These are phyloP conservation scores for Marisa cornuarietis DNA, from an alignment of 1,140 invertebrate genomes.

Conservation along the genomic window DNA sequence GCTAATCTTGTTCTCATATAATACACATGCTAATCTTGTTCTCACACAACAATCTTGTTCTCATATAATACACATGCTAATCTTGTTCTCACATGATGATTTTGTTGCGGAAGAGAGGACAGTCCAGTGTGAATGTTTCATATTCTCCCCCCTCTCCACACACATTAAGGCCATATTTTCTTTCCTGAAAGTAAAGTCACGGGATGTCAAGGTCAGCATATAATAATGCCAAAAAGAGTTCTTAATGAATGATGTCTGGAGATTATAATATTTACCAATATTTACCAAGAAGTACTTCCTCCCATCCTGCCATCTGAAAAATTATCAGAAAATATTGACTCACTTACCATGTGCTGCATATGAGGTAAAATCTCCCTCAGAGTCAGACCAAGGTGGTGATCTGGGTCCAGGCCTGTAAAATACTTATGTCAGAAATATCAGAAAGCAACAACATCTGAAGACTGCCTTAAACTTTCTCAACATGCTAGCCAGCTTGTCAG, in stretches of 20 bases:
- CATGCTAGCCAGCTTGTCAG: too few relatives aligned
- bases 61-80: neutral
- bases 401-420: conserved; percentile 76
- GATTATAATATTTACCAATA: too few relatives aligned
- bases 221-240: too few relatives aligned
- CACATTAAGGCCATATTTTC: conserved; percentile 95
- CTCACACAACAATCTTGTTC: too few relatives aligned
- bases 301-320: neutral
- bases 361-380: conserved; percentile 86
- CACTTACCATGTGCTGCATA: conserved; percentile 81
- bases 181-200: conserved; percentile 72
- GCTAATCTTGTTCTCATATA: too few relatives aligned
- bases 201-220: neutral
- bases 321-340: neutral
- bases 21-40: too few relatives aligned
- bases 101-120: conserved; percentile 89
- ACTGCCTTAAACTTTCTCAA: too few relatives aligned
- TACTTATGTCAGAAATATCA: conserved; percentile 15
- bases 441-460: too few relatives aligned
- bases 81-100: conserved; percentile 84
- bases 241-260: too few relatives aligned
- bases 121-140: conserved; percentile 97
- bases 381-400: conserved; percentile 87
- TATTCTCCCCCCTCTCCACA: conserved; percentile 99
- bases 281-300: too few relatives aligned